Conservation (phyloP, 2,888 invertebrate genomes). For the Cephalotes varians region DNA sequence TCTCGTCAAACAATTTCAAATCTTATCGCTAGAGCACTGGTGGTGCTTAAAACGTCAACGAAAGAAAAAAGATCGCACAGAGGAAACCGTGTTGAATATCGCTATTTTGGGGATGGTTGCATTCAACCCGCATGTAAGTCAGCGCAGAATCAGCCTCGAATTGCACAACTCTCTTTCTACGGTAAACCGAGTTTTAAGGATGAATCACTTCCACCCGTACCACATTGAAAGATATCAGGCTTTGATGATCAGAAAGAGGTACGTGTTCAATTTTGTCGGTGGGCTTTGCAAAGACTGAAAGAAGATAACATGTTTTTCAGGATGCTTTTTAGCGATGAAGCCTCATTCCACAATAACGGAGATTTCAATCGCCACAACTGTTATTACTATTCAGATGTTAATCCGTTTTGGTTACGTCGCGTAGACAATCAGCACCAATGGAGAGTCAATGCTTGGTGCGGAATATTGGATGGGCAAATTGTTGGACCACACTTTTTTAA, state of each 20-base stretch:
- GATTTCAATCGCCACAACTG: background rate
- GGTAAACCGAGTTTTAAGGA: conserved; percentile 9
- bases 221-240: no score
- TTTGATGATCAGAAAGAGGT: no score
- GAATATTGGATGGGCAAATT: no score
- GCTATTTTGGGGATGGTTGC: no score
- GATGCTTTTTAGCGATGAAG: background rate
- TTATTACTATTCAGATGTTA: no score
- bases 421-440: no score
- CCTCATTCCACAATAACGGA: conserved; percentile 9
- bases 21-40: conserved; percentile 7
- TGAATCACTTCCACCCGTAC: no score
- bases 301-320: no score
- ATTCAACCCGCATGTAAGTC: no score
- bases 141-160: conserved; percentile 10
- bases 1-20: conserved; percentile 8
- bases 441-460: no score
- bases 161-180: background rate
- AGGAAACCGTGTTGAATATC: conserved; percentile 13
- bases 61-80: conserved; percentile 17
- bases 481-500: background rate
- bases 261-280: no score
- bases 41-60: conserved; percentile 2
- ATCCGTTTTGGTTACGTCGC: conserved; percentile 2
- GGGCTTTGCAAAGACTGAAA: no score